These are phyloP conservation scores for Phylloscopus trochiloides DNA, from an alignment of 2,113 vertebrate genomes.

Conservation along the genomic window DNA sequence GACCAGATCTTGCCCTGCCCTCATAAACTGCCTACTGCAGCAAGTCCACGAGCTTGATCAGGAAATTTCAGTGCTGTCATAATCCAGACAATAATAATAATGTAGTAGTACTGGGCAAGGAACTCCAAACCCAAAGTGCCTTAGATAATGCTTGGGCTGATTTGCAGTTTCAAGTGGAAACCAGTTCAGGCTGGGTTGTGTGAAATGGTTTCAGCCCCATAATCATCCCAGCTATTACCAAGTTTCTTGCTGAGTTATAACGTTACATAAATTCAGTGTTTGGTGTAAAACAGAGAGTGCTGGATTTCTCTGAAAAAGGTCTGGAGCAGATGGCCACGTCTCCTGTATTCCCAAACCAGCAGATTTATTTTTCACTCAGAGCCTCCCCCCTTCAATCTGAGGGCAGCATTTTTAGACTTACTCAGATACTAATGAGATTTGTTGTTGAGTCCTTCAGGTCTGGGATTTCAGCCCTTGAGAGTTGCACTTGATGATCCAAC, in stretches of 20 bases:
- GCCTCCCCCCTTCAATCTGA: neutral
- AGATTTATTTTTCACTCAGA: neutral
- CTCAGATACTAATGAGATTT: neutral
- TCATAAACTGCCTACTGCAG: neutral
- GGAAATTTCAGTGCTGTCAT: neutral
- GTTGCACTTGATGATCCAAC: neutral
- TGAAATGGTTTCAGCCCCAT: neutral
- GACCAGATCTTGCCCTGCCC: neutral
- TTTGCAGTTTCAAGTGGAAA: neutral
- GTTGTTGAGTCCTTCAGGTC: neutral
- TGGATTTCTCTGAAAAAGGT: neutral
- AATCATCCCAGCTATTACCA: neutral
- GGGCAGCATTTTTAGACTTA: neutral
- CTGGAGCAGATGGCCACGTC: neutral
- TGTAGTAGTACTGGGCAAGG: neutral
- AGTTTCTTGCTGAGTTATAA: neutral
- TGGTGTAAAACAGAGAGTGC: neutral
- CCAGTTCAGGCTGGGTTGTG: neutral
- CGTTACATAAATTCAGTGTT: neutral
- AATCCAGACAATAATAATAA: constrained; percentile 10
- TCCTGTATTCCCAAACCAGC: neutral
- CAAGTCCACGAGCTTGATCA: neutral
- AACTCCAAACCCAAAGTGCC: neutral
- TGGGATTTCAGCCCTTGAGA: neutral
- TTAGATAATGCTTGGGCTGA: neutral